Percentiles rank a stretch among this genome's conserved stretches.
Conservation (phyloP, 2,113 vertebrate species). For the Merops nubicus region DNA sequence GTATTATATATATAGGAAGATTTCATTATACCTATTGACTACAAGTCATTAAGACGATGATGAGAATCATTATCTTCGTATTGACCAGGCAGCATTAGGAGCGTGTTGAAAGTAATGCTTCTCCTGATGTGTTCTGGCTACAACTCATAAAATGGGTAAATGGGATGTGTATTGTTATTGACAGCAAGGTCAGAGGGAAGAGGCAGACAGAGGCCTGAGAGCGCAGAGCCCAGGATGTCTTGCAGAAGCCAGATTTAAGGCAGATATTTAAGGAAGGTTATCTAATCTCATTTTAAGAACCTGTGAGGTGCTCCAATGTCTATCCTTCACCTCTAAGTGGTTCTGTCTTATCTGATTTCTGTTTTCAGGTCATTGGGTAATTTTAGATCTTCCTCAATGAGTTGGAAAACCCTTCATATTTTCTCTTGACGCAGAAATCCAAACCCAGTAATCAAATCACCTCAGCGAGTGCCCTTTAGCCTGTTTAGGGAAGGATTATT, state of each 20-base stretch:
- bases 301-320: neutral
- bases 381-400: neutral
- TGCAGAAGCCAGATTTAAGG: neutral
- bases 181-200: neutral
- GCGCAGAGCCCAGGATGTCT: accelerated
- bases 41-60: neutral
- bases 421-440: neutral
- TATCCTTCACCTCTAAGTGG: neutral
- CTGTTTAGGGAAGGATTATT: neutral
- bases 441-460: neutral
- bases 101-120: neutral
- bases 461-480: neutral
- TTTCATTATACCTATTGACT: neutral
- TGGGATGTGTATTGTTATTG: neutral
- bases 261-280: neutral
- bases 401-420: neutral
- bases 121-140: neutral
- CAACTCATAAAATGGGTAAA: neutral
- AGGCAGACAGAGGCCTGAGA: neutral
- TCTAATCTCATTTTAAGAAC: neutral
- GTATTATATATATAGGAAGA: neutral
- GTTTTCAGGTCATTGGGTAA: neutral
- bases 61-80: neutral
- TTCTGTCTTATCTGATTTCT: neutral
- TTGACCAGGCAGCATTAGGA: neutral